Base-by-base conservation (phyloP, 1,140 invertebrate genomes). In the Pseudomyrmex cubaensis region DNA sequence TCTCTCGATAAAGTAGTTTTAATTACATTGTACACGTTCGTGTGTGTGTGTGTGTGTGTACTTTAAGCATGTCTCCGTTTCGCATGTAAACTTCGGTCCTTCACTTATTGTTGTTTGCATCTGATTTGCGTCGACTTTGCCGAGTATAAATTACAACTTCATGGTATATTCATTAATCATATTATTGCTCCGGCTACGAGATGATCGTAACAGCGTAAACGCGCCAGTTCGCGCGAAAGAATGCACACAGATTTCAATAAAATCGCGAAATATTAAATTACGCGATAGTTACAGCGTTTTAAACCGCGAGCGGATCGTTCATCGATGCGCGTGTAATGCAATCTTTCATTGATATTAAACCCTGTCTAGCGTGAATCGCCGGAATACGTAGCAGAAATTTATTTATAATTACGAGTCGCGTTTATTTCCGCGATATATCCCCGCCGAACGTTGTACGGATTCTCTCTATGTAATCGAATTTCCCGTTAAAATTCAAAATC, bases 331-430 rank as follows among this genome's bases (percentile, higher is more conserved):
- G 25, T 46, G 54, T 59, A 78, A 59, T 17, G 70, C 70, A 78
- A 70, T 78, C 64, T 54, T 70, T 50, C 22, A 25, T 70, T 59
- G 70, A 78, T 78, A 70, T 70, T 78, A 70, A 70, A 70, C 20
- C 59, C 22, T 59, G 17, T 35, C 54, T 70, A 56, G 66, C 15
- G 10, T 10, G 59, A 5, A 20, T 12, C 44, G 61, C 50, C 35
- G 35, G 35, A 35, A 35, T 35, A 20, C 35, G 20, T 35, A 78
- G 44, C 54, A 50, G 66, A 72, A 80, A 80, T 80, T 80, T 80
- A 80, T 80, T 80, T 70, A 72, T 80, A 61, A 70, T 80, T 72
- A 78, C 44, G 15, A 72, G 2, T 15, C 44, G 25, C 15, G 20
- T 35, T 78, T 78, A 70, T 80, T 80, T 70, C 25, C 66, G 35